These are phyloP conservation scores for Lepas anatifera DNA, from an alignment of 2,888 invertebrate species.

Conservation along the genomic window DNA sequence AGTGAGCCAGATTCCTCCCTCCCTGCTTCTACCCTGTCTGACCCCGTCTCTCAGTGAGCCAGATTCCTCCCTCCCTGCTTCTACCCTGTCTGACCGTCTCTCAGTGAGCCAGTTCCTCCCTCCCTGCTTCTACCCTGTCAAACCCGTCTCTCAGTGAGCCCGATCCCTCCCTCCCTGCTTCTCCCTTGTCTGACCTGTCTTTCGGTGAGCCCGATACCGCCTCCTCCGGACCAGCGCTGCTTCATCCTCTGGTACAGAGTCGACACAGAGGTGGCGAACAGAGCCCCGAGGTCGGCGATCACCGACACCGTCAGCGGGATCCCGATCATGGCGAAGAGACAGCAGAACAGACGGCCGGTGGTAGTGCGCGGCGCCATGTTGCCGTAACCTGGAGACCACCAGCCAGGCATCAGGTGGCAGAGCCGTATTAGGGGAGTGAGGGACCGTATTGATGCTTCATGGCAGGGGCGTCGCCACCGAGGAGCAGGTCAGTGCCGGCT, in stretches of 20 bases:
- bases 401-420: neutral
- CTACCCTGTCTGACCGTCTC: too few relatives aligned
- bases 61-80: too few relatives aligned
- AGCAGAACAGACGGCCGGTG: constrained; percentile 65
- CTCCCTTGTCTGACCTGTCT: too few relatives aligned
- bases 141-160: neutral
- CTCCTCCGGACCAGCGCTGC: neutral
- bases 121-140: too few relatives aligned
- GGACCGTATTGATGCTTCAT: too few relatives aligned
- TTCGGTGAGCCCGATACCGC: neutral
- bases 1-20: too few relatives aligned
- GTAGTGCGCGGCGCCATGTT: constrained; percentile 74
- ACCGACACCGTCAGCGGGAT: constrained; percentile 79
- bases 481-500: too few relatives aligned
- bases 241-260: neutral
- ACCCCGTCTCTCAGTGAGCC: too few relatives aligned
- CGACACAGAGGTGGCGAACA: constrained; percentile 50
- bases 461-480: too few relatives aligned
- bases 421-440: too few relatives aligned
- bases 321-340: constrained; percentile 70
- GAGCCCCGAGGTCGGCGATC: constrained; percentile 71
- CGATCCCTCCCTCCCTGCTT: neutral
- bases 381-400: constrained; percentile 56
- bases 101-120: too few relatives aligned
- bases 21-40: too few relatives aligned